Percentiles rank a stretch among this genome's conserved stretches.
Evolutionary conservation across 2,797 vertebrate genomes (phyloP).

Genomic region (Perdix hodgsoniae): DNA sequence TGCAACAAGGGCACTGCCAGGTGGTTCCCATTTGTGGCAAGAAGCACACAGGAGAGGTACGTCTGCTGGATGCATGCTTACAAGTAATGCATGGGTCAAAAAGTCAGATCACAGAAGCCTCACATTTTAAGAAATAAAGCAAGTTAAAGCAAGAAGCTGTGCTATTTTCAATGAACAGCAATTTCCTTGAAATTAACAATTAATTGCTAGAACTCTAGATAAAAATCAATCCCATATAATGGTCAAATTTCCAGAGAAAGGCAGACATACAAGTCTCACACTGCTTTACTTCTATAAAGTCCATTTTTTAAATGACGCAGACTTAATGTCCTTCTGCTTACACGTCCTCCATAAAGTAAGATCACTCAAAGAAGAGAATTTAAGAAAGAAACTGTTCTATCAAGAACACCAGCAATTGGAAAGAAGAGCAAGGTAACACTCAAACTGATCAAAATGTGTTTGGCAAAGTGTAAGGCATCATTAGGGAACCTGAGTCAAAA

Average conservation of each 20-base stretch:
- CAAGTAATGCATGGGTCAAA: background rate
- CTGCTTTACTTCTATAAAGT: conserved; percentile 9
- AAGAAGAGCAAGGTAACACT: background rate
- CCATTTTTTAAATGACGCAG: background rate
- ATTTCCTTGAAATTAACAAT: background rate
- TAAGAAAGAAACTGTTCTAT: background rate
- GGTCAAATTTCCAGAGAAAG: conserved; percentile 8
- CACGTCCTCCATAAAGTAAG: background rate
- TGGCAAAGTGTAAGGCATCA: background rate
- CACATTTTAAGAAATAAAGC: background rate
- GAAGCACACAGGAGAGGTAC: background rate
- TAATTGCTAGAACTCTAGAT: background rate
- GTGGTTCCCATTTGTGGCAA: background rate
- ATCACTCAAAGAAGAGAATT: background rate
- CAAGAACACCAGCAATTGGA: background rate
- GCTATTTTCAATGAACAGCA: background rate
- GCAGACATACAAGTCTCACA: background rate
- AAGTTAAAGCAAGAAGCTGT: background rate
- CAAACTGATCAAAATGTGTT: background rate
- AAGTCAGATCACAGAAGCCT: background rate
- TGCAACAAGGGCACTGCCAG: background rate
- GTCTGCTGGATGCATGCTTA: background rate
- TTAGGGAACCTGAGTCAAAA: background rate
- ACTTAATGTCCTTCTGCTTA: background rate
- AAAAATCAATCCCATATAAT: background rate